Evolutionary conservation across 2,113 vertebrate species (phyloP).

Genomic region (Phrynosoma blainvillii): DNA sequence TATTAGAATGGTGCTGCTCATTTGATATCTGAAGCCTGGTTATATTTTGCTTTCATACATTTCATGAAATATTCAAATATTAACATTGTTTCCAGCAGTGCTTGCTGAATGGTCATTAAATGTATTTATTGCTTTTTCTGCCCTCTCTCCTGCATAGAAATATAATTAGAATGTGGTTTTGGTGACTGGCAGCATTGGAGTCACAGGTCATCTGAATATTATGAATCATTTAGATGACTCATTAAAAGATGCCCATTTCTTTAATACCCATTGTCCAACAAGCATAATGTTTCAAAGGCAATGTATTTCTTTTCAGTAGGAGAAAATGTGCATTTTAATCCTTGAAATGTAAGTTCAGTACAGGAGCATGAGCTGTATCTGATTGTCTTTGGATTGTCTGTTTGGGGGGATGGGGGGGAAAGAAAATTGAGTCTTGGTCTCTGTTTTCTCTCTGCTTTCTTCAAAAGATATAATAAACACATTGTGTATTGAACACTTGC

Average conservation of each 20-base stretch:
- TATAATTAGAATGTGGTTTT: background rate
- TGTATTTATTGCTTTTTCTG: conserved; percentile 2
- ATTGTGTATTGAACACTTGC: too few species aligned
- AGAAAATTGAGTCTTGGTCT: background rate
- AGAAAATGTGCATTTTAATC: background rate
- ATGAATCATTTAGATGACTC: background rate
- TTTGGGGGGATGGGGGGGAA: background rate
- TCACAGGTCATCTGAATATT: background rate
- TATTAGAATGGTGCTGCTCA: conserved; percentile 32
- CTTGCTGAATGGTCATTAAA: background rate
- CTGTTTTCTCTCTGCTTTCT: background rate
- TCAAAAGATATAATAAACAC: background rate
- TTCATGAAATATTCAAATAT: conserved; percentile 3
- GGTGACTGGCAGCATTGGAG: background rate
- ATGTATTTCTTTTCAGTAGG: background rate
- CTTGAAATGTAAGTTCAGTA: background rate
- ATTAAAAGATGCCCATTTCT: background rate
- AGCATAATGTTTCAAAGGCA: background rate
- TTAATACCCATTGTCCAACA: background rate
- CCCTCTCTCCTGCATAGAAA: background rate
- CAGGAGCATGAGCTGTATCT: background rate
- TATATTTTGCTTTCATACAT: background rate
- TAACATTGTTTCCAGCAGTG: background rate
- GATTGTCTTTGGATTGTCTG: background rate
- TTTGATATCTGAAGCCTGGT: background rate